phyloP scores from a whole-genome alignment of 2,888 invertebrate genomes.

The Acronicta aceris region DNA sequence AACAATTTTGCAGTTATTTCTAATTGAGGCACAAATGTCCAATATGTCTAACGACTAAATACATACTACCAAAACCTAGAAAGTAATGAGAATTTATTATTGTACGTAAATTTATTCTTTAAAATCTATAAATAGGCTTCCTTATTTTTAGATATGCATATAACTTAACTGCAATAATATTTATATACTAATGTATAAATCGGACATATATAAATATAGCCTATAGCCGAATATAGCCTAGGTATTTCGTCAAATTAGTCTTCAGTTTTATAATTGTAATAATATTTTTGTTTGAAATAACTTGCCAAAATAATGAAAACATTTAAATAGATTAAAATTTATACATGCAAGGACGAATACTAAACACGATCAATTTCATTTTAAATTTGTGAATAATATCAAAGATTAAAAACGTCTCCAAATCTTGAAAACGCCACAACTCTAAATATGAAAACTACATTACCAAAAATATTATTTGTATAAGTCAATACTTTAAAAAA shows the following conservation, averaged over 20 bases:
- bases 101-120: conserved; percentile 4
- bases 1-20: conserved; percentile 6
- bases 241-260: not conserved
- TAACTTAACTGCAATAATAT: conserved; percentile 19
- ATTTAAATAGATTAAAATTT: conserved; percentile 16
- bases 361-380: conserved; percentile 10
- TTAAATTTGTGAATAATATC: not conserved
- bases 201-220: too few relatives aligned
- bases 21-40: conserved; percentile 33
- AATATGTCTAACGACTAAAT: not conserved
- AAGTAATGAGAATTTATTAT: conserved; percentile 11
- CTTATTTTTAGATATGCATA: conserved; percentile 23
- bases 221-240: too few relatives aligned
- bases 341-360: conserved; percentile 10
- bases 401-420: not conserved
- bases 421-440: conserved; percentile 13
- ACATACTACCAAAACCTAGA: conserved; percentile 1
- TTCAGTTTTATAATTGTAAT: not conserved
- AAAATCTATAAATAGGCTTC: conserved; percentile 15
- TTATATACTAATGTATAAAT: not conserved
- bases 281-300: conserved; percentile 1
- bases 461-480: conserved; percentile 32
- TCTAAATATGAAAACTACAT: conserved; percentile 17
- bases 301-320: conserved; percentile 6
- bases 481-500: conserved; percentile 41